A percentile compares a stretch with the other conserved stretches of the same genome.
Evolutionary conservation across 2,888 invertebrate genomes (phyloP).

Genomic region (Melinopterus prodromus): DNA sequence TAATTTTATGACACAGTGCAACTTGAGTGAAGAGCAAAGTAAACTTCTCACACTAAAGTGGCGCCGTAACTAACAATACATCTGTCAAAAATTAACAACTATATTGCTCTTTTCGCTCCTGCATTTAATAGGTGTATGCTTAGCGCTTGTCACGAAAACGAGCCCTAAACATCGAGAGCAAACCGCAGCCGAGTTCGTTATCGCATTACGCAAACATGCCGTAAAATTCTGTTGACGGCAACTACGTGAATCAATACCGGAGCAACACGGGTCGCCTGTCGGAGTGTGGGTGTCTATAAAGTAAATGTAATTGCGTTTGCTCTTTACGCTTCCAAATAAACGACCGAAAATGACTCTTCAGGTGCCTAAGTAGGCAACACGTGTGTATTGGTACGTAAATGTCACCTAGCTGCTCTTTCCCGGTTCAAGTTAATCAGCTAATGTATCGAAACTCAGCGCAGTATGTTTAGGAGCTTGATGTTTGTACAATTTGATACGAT

Average conservation of each 20-base stretch:
- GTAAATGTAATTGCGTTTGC: background rate
- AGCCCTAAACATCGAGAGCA: too few relatives aligned
- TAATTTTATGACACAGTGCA: too few relatives aligned
- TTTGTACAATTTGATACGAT: background rate
- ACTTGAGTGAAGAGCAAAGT: too few relatives aligned
- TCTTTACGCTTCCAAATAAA: background rate
- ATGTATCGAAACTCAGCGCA: background rate
- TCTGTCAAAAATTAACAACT: too few relatives aligned
- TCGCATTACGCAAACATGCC: background rate
- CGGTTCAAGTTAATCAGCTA: background rate
- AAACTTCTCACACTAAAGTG: too few relatives aligned
- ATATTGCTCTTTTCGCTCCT: too few relatives aligned
- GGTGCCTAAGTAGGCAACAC: background rate
- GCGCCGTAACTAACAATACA: too few relatives aligned
- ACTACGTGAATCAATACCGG: background rate
- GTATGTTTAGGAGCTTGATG: background rate
- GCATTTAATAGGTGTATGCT: too few relatives aligned
- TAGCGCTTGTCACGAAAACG: too few relatives aligned
- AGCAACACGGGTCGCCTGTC: background rate
- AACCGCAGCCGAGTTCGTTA: background rate
- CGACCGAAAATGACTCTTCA: background rate
- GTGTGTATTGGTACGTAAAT: background rate
- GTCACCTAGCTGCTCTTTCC: background rate
- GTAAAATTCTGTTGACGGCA: background rate
- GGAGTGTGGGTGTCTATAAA: background rate